These are phyloP conservation scores for Cryptotermes secundus DNA, from an alignment of 1,140 invertebrate genomes.

Conservation along the genomic window DNA sequence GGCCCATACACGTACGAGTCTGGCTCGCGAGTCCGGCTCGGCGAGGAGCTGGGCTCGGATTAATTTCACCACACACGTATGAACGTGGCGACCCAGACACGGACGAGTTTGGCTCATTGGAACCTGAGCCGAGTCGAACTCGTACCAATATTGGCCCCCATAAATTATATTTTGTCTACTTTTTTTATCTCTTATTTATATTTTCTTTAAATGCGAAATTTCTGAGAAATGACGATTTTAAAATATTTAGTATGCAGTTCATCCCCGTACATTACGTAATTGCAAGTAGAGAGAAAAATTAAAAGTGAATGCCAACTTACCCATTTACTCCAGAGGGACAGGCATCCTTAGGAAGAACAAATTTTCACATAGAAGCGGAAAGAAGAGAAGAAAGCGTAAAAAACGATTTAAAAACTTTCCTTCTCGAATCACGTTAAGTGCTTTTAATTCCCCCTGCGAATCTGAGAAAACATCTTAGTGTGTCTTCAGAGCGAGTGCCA, in stretches of 20 bases:
- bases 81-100: too few species aligned
- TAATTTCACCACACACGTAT: too few species aligned
- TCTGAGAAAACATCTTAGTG: slow-evolving; percentile 30
- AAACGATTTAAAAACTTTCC: slow-evolving; percentile 22
- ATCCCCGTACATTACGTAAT: slow-evolving; percentile 11
- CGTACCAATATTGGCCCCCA: too few species aligned
- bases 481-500: slow-evolving; percentile 19
- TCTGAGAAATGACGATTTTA: neutral
- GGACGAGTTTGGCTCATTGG: too few species aligned
- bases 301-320: slow-evolving; percentile 16
- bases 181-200: neutral
- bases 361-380: slow-evolving; percentile 9
- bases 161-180: neutral
- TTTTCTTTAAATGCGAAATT: neutral
- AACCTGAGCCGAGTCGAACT: too few species aligned
- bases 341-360: neutral
- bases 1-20: too few species aligned
- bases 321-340: neutral
- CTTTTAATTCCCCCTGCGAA: slow-evolving; percentile 29
- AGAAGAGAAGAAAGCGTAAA: neutral
- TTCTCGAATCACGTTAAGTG: slow-evolving; percentile 24
- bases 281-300: slow-evolving; percentile 2
- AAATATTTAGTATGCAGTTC: slow-evolving; percentile 2
- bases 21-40: too few species aligned
- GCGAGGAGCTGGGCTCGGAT: too few species aligned